Conservation (phyloP, 2,113 vertebrate genomes). For the Thunnus maccoyii region DNA sequence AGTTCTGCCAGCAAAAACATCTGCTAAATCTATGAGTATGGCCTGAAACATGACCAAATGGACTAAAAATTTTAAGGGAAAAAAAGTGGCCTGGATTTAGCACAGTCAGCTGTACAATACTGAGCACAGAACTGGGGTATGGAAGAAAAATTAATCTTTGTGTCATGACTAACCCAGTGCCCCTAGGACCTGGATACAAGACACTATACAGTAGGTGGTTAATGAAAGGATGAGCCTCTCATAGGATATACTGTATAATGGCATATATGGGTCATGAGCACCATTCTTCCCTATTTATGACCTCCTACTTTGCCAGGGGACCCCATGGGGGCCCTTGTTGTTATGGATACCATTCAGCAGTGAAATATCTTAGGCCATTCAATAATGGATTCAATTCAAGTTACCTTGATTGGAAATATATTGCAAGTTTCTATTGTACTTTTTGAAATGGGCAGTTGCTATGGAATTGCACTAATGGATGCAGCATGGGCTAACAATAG, state of each 20-base stretch:
- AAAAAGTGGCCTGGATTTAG: conserved; percentile 45
- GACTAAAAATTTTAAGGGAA: conserved; percentile 29
- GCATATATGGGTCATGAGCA: neutral
- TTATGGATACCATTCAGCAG: conserved; percentile 21
- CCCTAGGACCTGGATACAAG: conserved; percentile 13
- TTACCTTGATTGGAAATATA: neutral
- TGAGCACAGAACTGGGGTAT: conserved; percentile 34
- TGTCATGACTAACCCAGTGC: conserved; percentile 19
- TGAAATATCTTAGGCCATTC: neutral
- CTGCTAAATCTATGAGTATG: conserved; percentile 66
- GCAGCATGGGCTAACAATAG: too few species aligned
- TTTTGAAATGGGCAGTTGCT: neutral
- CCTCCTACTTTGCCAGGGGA: conserved; percentile 10
- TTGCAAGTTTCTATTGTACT: neutral
- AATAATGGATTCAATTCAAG: neutral
- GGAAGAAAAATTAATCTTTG: conserved; percentile 26
- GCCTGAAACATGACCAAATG: conserved; percentile 64
- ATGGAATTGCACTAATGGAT: neutral
- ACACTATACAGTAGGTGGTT: neutral
- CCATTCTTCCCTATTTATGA: neutral
- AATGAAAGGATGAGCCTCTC: conserved; percentile 25
- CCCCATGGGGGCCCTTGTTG: neutral
- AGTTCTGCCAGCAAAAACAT: conserved; percentile 70
- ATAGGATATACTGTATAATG: neutral
- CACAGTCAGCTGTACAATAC: conserved; percentile 53